Percentiles rank a stretch among this genome's conserved stretches.
phyloP scores from a whole-genome alignment of 2,888 invertebrate genomes.

The Aporophyla nigra region DNA sequence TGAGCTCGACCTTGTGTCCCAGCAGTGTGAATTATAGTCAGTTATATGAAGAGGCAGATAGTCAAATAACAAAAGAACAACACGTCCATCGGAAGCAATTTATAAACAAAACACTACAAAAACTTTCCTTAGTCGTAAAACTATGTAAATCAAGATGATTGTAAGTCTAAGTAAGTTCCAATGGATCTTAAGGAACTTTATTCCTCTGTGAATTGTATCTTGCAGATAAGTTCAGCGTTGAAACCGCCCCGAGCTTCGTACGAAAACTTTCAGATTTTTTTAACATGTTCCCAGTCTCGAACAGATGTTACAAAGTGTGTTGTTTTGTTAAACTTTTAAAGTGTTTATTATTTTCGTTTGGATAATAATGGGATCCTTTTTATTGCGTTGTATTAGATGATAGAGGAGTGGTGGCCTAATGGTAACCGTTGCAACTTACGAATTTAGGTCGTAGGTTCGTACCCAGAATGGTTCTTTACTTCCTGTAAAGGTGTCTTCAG shows the following conservation, averaged over 20 bases:
- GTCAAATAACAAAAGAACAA: neutral
- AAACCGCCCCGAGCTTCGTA: conserved; percentile 5
- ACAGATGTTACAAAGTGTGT: conserved; percentile 39
- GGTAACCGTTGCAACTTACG: too few species aligned
- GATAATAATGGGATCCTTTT: neutral
- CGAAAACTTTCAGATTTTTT: conserved; percentile 41
- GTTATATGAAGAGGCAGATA: neutral
- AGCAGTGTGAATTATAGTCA: too few species aligned
- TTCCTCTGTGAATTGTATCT: neutral
- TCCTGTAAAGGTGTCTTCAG: too few species aligned
- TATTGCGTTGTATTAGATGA: neutral
- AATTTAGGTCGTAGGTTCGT: too few species aligned
- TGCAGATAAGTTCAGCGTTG: conserved; percentile 25
- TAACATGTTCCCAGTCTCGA: conserved; percentile 32
- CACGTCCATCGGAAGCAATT: neutral
- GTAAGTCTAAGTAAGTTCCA: conserved; percentile 6
- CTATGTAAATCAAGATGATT: conserved; percentile 25
- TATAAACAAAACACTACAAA: neutral
- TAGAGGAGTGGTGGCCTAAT: too few species aligned
- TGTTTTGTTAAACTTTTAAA: conserved; percentile 19
- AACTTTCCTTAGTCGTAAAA: neutral
- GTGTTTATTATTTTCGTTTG: neutral
- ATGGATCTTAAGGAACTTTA: conserved; percentile 31
- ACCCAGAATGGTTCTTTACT: too few species aligned
- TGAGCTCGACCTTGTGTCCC: too few species aligned